Conservation (phyloP, 2,888 invertebrate species). For the Pachydiplax longipennis region DNA sequence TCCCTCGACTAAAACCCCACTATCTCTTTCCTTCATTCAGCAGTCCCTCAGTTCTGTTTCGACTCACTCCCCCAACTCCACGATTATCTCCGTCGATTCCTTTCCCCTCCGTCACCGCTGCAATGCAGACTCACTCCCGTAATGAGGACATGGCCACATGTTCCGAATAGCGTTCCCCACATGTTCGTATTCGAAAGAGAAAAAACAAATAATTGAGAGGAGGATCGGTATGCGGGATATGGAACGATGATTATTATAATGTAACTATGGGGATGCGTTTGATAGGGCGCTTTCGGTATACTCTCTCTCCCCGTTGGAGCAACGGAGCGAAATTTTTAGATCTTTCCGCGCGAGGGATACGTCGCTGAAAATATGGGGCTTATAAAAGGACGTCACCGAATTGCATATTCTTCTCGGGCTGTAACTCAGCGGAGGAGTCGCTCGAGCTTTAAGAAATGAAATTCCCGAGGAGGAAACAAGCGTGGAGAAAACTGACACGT, state of each 20-base stretch:
- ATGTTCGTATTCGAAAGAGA: not conserved
- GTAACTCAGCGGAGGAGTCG: not conserved
- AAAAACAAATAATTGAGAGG: not conserved
- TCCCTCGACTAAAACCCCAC: not conserved
- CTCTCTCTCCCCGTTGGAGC: not conserved
- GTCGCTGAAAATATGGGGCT: not conserved
- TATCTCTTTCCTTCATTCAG: not conserved
- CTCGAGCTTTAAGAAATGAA: not conserved
- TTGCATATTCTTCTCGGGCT: not conserved
- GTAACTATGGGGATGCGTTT: not conserved
- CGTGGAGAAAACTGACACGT: too few relatives aligned
- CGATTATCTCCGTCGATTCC: not conserved
- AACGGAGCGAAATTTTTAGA: not conserved
- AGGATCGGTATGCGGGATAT: not conserved
- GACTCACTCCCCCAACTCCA: not conserved
- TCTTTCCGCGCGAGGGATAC: not conserved
- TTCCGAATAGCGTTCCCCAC: not conserved
- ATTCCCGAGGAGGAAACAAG: not conserved
- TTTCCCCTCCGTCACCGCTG: not conserved
- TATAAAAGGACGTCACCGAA: not conserved
- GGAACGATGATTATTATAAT: not conserved
- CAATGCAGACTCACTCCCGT: conserved; percentile 9
- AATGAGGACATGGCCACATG: conserved; percentile 19
- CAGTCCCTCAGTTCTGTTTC: not conserved
- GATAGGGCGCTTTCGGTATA: not conserved